phyloP scores from a whole-genome alignment of 2,113 vertebrate species.

The Dromaius novaehollandiae region DNA sequence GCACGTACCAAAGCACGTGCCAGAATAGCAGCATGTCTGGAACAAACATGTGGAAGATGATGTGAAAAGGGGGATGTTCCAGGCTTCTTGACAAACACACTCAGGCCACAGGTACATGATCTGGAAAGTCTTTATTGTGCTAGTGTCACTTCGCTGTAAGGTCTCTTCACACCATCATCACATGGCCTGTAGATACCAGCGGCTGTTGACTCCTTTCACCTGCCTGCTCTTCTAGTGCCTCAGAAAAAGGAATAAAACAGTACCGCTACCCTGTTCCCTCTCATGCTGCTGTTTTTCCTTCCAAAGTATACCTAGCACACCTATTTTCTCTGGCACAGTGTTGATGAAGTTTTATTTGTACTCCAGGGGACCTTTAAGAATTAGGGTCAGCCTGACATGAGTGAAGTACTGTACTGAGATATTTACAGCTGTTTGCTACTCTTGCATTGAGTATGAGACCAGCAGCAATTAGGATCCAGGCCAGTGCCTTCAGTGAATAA shows the following conservation, averaged over 20 bases:
- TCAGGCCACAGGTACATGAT: background rate
- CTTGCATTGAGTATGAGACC: conserved; percentile 36
- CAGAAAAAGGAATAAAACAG: background rate
- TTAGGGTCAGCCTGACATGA: conserved; percentile 52
- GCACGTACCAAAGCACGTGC: background rate
- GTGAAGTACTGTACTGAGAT: conserved; percentile 21
- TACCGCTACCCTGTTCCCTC: background rate
- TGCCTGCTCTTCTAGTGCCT: background rate
- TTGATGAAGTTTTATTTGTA: background rate
- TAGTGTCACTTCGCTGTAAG: background rate
- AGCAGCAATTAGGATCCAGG: conserved; percentile 60
- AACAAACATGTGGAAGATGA: conserved; percentile 20
- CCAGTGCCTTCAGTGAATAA: conserved; percentile 68
- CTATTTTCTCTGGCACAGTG: conserved; percentile 13
- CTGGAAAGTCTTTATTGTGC: background rate
- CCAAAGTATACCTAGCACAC: background rate
- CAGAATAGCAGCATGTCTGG: background rate
- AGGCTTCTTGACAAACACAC: conserved; percentile 1
- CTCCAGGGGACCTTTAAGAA: background rate
- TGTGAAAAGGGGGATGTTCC: background rate
- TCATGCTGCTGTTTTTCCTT: background rate
- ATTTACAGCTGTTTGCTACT: conserved; percentile 49
- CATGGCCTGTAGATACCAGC: background rate
- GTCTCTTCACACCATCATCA: background rate
- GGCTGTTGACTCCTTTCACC: background rate